Evolutionary conservation across 2,797 vertebrate species (phyloP), one percentile per base, ranked within the genome.

Genomic region (Hybognathus amarus): DNA sequence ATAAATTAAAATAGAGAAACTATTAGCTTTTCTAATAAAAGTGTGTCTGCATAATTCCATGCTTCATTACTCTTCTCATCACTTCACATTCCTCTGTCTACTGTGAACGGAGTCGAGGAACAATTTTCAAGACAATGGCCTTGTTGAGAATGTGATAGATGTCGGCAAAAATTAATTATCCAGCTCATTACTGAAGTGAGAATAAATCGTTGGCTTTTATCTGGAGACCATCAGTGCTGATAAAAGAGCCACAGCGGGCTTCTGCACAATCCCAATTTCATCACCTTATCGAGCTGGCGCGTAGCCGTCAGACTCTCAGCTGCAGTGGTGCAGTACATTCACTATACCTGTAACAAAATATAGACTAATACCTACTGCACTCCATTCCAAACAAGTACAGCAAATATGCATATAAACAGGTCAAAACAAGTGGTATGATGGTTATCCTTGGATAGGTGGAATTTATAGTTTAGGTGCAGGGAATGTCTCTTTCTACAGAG

Each of bases 191-290:
- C 87, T 88, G 89, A n/a, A 82, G 82, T 74, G 54, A 88, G 89
- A 90, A 93, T 93, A 93, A 93, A 93, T 93, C 91, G 80, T 75
- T 86, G 36, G 91, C 88, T 91, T 93, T 93, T 92, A 93, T 93
- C 92, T 93, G 83, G 90, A 82, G 87, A 86, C 87, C 89, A 91
- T 91, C 69, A n/a, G 85, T 77, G 75, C 27, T 7, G 86, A 91
- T 93, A 90, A 90, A 87, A 87, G 85, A 89, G 89, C 80, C 90
- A 91, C 90, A 91, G 90, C 87, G 88, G 90, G 88, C 85, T 87
- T 85, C 91, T 77, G 59, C 82, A 59, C 87, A 67, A 77, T 79
- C 54, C 89, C 87, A 89, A 79, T 87, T 91, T 85, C 79, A 87
- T 89, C 87, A 88, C 79, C 71, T 83, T 47, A 45, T 77, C 45